Evolutionary conservation across 2,797 vertebrate species (phyloP).

Genomic region (Spinibarbus caldwelli): DNA sequence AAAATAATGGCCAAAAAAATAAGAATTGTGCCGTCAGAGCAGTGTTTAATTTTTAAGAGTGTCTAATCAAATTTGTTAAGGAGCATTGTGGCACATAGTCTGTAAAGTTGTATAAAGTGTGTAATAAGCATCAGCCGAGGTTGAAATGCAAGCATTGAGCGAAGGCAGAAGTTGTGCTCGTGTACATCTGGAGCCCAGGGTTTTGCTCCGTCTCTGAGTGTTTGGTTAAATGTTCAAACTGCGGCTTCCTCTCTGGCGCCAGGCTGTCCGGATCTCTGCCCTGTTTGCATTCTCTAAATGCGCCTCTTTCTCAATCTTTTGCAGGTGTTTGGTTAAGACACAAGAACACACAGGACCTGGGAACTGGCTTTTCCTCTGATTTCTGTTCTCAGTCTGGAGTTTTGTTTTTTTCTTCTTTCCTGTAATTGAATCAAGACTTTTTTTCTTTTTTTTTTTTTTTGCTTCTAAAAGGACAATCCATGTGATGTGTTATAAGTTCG

Average conservation of each 20-base stretch:
- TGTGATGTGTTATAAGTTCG: slow-evolving; percentile 85
- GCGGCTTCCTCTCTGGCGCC: slow-evolving; percentile 98
- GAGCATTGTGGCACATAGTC: neutral
- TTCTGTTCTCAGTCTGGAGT: slow-evolving; percentile 78
- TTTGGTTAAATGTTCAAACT: slow-evolving; percentile 98
- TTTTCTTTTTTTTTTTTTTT: too few species aligned
- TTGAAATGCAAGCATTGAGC: slow-evolving; percentile 79
- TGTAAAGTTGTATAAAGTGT: neutral
- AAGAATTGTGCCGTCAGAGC: neutral
- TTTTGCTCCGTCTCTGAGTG: slow-evolving; percentile 91
- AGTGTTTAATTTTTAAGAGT: neutral
- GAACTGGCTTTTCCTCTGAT: slow-evolving; percentile 68
- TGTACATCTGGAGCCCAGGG: slow-evolving; percentile 92
- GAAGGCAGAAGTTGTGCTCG: slow-evolving; percentile 73
- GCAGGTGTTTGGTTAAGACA: slow-evolving; percentile 94
- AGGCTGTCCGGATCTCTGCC: slow-evolving; percentile 96
- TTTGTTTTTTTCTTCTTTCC: slow-evolving; percentile 57
- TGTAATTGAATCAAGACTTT: slow-evolving; percentile 77
- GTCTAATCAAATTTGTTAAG: neutral
- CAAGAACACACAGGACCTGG: slow-evolving; percentile 80
- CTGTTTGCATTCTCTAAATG: slow-evolving; percentile 94
- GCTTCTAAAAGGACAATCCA: slow-evolving; percentile 82
- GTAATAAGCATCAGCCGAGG: slow-evolving; percentile 4
- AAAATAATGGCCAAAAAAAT: neutral
- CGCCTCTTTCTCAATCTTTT: slow-evolving; percentile 93